Evolutionary conservation across 2,888 invertebrate species (phyloP), one percentile per base, ranked within the genome.

Genomic region (Pristionchus entomophagus): DNA sequence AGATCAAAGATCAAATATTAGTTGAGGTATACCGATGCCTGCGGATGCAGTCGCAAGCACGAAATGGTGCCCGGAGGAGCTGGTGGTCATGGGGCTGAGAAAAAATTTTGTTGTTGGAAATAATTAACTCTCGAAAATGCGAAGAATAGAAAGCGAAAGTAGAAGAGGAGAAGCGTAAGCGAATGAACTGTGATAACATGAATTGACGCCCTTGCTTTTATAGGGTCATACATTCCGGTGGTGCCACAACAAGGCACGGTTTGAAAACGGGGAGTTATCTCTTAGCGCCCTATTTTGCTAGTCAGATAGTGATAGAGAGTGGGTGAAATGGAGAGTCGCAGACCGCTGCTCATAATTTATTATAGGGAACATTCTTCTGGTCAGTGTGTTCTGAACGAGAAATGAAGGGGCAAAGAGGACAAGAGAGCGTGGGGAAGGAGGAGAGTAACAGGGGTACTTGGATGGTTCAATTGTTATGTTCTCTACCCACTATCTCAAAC

Each of bases 41-140:
- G 78, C 78, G 29, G 78, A 51, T 2, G 49, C 78, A 0, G 78
- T 80, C 14, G 49, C 78, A 8, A 80, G 29, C 22, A 80, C 51
- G 51, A 51, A 80, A 32, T 80, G 51, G 78, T 80, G 78, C 32
- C 78, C 78, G 32, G 78, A 80, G 6, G 78, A 80, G 51, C 38
- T 80, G 26, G 78, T 80, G 1, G 32, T 26, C 78, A 73, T 73
- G 1, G 53, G n/a, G 6, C 51, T 51, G 14, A 53, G 22, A 19
- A 19, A 53, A 3, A 12, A 12, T 4, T n/a, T 56, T n/a, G n/a
- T 56, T 22, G n/a, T 22, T 1, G 6, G 2, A 56, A 56, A n/a
- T 56, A 51, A 51, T 51, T 51, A 51, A 2, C 2, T 51, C 19
- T 19, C 19, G 14, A 51, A 51, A 3, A 10, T 51, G 2, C 51